These are phyloP conservation scores for Bos indicus DNA, from an alignment of 2,113 vertebrate genomes.

Conservation along the genomic window DNA sequence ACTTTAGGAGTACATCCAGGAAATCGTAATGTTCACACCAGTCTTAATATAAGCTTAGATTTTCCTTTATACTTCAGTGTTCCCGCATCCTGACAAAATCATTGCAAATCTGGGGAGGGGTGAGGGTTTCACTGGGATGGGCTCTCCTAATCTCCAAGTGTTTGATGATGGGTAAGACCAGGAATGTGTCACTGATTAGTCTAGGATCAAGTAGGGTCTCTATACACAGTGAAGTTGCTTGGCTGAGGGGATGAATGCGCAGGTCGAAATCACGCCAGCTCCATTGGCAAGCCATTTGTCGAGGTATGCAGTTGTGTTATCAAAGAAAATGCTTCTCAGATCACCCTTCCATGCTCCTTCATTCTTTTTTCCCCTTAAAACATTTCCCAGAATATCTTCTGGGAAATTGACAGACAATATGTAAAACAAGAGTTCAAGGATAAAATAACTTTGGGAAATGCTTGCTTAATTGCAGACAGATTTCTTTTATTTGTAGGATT, in stretches of 20 bases:
- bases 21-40: not conserved
- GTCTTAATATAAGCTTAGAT: not conserved
- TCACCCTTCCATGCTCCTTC: not conserved
- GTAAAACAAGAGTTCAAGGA: not conserved
- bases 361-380: not conserved
- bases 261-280: not conserved
- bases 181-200: not conserved
- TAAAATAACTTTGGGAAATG: not conserved
- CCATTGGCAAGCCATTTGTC: not conserved
- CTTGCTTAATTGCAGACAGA: not conserved
- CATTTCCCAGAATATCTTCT: not conserved
- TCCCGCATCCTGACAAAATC: not conserved
- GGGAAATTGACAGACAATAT: not conserved
- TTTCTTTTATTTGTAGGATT: not conserved
- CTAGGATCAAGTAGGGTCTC: not conserved
- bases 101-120: not conserved
- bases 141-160: not conserved
- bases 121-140: not conserved
- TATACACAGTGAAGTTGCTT: not conserved
- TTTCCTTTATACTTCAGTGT: not conserved
- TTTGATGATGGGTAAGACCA: not conserved
- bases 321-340: not conserved
- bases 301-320: not conserved
- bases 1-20: not conserved
- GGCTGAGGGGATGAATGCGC: too few species aligned